Evolutionary conservation across 64 coral and sea anemone genomes (phyloP).

Genomic region (Orbicella faveolata): DNA sequence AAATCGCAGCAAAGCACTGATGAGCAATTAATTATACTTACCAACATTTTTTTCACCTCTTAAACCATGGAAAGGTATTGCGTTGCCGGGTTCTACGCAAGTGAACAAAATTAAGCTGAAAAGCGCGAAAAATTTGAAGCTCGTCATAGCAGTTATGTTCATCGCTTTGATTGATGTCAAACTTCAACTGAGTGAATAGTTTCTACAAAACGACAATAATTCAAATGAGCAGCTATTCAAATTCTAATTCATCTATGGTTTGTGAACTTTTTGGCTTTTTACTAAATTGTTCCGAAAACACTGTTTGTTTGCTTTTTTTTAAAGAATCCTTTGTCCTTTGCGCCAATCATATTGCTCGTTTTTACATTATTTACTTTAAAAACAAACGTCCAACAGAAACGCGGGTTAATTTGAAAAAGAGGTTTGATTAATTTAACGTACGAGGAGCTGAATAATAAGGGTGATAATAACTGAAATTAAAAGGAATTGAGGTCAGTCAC

Average conservation of each 20-base stretch:
- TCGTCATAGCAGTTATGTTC: background rate
- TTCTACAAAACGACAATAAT: background rate
- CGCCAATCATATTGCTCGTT: background rate
- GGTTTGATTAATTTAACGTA: background rate
- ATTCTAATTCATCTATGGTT: background rate
- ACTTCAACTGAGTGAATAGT: background rate
- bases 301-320: background rate
- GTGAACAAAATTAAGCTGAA: background rate
- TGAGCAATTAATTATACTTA: background rate
- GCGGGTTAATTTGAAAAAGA: background rate
- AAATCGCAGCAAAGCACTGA: background rate
- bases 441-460: background rate
- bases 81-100: background rate
- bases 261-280: background rate
- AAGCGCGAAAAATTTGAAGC: background rate
- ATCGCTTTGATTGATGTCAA: background rate
- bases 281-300: background rate
- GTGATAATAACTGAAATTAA: no score
- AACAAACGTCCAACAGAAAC: background rate
- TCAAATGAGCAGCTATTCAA: background rate
- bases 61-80: background rate
- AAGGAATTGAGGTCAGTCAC: no score
- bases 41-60: background rate
- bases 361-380: background rate
- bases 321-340: background rate